Conservation (phyloP, 1,140 invertebrate species). For the Drosophila prosaltans region DNA sequence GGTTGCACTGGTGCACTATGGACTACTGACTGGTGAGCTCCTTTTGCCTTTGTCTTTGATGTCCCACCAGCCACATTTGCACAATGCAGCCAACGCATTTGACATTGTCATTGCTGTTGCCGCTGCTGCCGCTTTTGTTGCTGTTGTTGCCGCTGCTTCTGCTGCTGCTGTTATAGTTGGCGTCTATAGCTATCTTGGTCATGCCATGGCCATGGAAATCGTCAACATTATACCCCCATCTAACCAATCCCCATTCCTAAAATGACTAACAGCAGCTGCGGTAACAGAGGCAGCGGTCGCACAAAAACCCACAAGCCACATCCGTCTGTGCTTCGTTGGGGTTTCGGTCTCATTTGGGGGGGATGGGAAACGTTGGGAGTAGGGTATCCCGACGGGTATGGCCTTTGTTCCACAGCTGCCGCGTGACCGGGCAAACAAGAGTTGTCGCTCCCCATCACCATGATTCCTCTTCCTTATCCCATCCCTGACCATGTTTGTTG, state of each 20-base stretch:
- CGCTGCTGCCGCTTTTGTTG: background rate
- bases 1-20: slow-evolving; percentile 28
- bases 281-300: slow-evolving; percentile 41
- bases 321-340: slow-evolving; percentile 68
- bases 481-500: slow-evolving; percentile 48
- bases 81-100: slow-evolving; percentile 70
- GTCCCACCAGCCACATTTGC: slow-evolving; percentile 42
- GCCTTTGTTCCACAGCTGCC: slow-evolving; percentile 72
- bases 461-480: slow-evolving; percentile 3
- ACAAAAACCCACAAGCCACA: slow-evolving; percentile 75
- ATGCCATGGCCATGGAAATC: slow-evolving; percentile 48
- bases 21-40: background rate
- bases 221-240: slow-evolving; percentile 41
- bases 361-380: background rate
- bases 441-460: slow-evolving; percentile 1
- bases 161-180: slow-evolving; percentile 14
- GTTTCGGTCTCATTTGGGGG: slow-evolving; percentile 20
- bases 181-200: slow-evolving; percentile 47
- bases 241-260: slow-evolving; percentile 36
- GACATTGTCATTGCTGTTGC: slow-evolving; percentile 58
- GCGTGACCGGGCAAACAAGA: slow-evolving; percentile 75
- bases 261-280: slow-evolving; percentile 73
- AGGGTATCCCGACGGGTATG: slow-evolving; percentile 29
- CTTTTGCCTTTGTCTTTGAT: slow-evolving; percentile 73
- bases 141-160: slow-evolving; percentile 12